Percentiles rank a stretch among this genome's conserved stretches.
phyloP scores from a whole-genome alignment of 2,888 invertebrate species.

The Polia nebulosa region DNA sequence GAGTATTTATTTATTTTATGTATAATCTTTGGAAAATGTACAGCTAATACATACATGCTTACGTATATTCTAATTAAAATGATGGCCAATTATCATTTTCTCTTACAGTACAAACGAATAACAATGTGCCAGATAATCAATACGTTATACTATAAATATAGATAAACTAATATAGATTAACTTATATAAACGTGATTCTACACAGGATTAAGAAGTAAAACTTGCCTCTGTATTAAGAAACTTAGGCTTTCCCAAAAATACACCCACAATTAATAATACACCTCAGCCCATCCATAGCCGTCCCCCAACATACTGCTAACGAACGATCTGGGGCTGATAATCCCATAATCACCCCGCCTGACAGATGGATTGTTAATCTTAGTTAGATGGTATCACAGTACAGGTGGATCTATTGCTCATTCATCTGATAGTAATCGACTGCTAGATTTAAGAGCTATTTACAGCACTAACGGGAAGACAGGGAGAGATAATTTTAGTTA shows the following conservation, averaged over 20 bases:
- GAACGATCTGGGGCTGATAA: constrained; percentile 47
- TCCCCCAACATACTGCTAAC: constrained; percentile 28
- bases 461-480: not conserved
- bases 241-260: not conserved
- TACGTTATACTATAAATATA: not conserved
- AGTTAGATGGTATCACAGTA: constrained; percentile 47
- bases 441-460: constrained; percentile 33
- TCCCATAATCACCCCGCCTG: constrained; percentile 56
- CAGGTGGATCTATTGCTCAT: constrained; percentile 53
- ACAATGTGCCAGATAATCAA: too few species aligned
- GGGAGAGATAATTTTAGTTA: not conserved
- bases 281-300: not conserved
- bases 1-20: too few species aligned
- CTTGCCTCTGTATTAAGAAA: not conserved
- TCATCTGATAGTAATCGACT: constrained; percentile 37
- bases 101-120: too few species aligned
- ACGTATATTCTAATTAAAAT: too few species aligned
- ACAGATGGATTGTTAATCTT: constrained; percentile 59
- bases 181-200: not conserved
- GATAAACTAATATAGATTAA: too few species aligned
- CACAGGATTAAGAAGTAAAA: not conserved
- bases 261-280: constrained; percentile 3
- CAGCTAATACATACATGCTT: too few species aligned
- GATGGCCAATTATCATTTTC: too few species aligned
- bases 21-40: too few species aligned